These are phyloP conservation scores for Leucopsar rothschildi DNA, from an alignment of 2,113 vertebrate species.

Conservation along the genomic window DNA sequence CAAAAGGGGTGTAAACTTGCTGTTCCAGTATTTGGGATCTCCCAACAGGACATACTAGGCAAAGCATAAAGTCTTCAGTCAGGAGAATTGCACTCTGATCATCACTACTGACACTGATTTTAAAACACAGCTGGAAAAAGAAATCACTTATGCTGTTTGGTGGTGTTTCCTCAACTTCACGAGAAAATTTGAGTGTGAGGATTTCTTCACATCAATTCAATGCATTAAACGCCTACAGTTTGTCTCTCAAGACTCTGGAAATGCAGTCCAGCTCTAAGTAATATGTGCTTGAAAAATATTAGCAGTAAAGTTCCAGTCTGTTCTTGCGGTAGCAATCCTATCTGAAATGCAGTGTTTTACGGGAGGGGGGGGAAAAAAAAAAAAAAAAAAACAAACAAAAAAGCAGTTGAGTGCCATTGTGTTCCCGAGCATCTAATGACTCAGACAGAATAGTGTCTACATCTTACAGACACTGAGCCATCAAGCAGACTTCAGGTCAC, in stretches of 20 bases:
- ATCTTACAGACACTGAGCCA: background rate
- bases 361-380: background rate
- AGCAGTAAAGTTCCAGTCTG: background rate
- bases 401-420: background rate
- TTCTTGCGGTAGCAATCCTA: background rate
- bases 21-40: background rate
- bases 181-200: background rate
- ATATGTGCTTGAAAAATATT: background rate
- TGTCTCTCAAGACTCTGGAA: background rate
- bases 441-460: background rate
- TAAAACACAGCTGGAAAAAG: background rate
- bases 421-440: background rate
- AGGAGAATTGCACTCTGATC: background rate
- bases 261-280: background rate
- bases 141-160: background rate
- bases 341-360: background rate
- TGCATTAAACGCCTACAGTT: background rate
- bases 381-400: background rate
- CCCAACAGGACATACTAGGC: background rate
- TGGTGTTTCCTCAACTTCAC: background rate
- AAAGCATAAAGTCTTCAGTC: background rate
- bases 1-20: background rate
- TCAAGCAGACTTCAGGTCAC: background rate
- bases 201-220: background rate
- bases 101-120: background rate